These are phyloP conservation scores for Phrynocephalus versicolor DNA, from an alignment of 2,113 vertebrate genomes.

Conservation along the genomic window DNA sequence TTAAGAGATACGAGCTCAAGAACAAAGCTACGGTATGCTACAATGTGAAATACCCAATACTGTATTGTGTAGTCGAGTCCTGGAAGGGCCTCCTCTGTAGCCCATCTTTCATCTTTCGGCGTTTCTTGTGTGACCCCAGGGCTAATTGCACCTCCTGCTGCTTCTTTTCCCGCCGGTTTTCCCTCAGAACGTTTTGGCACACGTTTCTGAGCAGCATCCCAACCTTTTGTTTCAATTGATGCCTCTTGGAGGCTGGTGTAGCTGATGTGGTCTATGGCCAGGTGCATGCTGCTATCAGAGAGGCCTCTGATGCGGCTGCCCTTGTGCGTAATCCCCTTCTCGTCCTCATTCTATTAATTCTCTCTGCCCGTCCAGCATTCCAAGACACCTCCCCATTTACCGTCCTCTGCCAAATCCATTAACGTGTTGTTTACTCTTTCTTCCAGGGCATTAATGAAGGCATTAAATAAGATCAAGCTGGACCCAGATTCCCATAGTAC, in stretches of 20 bases:
- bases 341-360: constrained; percentile 60
- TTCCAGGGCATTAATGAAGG: constrained; percentile 71
- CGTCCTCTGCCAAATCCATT: constrained; percentile 72
- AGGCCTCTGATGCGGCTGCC: constrained; percentile 12
- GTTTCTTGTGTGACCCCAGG: background rate
- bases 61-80: background rate
- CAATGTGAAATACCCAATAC: too few relatives aligned
- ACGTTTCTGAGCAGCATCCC: background rate
- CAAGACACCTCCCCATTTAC: constrained; percentile 58
- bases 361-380: constrained; percentile 51
- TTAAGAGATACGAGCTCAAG: too few relatives aligned
- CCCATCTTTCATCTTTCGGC: background rate
- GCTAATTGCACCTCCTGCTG: background rate
- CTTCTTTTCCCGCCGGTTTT: rapidly evolving
- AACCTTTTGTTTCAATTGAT: background rate
- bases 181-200: background rate
- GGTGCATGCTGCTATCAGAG: background rate
- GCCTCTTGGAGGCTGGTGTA: background rate
- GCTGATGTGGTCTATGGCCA: rapidly evolving
- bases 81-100: background rate
- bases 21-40: too few relatives aligned
- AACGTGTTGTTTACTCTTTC: constrained; percentile 67
- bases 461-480: constrained; percentile 68
- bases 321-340: constrained; percentile 44
- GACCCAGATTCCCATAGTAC: constrained; percentile 66